Evolutionary conservation across 2,888 invertebrate genomes (phyloP), one percentile per base, ranked within the genome.

Genomic region (Drosophila setosimentum): DNA sequence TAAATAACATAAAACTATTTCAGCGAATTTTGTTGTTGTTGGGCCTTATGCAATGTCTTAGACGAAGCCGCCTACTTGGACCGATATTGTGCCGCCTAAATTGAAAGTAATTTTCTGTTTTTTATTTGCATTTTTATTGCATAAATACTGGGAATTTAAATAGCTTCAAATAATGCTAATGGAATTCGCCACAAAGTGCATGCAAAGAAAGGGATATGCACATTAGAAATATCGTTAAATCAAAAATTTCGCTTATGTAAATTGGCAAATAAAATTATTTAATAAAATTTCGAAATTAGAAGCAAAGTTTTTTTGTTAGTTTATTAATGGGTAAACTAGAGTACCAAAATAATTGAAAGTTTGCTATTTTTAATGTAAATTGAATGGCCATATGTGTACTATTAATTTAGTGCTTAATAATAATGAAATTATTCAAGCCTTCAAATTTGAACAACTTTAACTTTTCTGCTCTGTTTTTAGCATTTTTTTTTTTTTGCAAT

Each of bases 11-110:
- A n/a, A 67, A 50, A 68, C 40, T 42, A 68, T 81, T 78, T 87
- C 58, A 49, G 63, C 80, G 73, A 71, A 69, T 45, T 16, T 42
- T 45, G 6, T 6, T 45, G 13, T 45, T 61, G 48, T 57, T 54
- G 64, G 1, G 21, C 3, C 76, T 87, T 87, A 87, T 84, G 84
- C 80, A 84, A 87, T 80, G 49, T 42, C 59, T 54, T 29, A 60
- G 32, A 24, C 50, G 55, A 53, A 29, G 32, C 45, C 72, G 77
- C 72, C 77, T 51, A 71, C 76, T 62, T 40, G 29, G n/a, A 13
- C 49, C 45, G 48, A 61, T 51, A 27, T 24, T 45, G 57, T 45
- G 42, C 66, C 67, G 58, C 54, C 42, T 42, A 51, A 74, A 74
- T 74, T 74, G 70, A 78, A 77, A 78, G 79, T 63, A 27, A 48